Base-by-base conservation (phyloP, 1,140 invertebrate genomes). In the Drosophila nebulosa region DNA sequence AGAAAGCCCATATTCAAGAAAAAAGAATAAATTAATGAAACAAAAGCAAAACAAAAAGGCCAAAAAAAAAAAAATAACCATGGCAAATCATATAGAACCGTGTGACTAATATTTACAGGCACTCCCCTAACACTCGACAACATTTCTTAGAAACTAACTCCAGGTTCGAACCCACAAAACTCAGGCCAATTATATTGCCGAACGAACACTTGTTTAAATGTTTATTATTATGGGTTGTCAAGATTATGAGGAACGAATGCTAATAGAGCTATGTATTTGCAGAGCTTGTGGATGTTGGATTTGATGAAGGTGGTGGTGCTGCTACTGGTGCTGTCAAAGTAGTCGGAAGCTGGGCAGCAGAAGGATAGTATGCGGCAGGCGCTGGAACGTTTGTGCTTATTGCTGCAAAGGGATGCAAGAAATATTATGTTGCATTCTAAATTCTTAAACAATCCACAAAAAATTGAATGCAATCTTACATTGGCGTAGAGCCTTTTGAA, bases 21-120 rank as follows among this genome's bases (percentile, higher is more conserved):
- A 60, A 60, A 62, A 55, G 36, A 69, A 64, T 76, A 46, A 69
- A 58, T 39, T 60, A 74, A 68, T 65, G 50, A 78, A 72, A 60
- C 52, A 69, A 71, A 78, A 67, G 50, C 51, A 63, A 71, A 78
- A 88, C 74, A 81, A 64, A 62, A 68, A 74, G 66, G 30, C 26
- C 62, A 50, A 64, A 64, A 50, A 64, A 55, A 68, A 84, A 84
- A 30, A 9, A 26, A 26, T 26, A 1, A 84, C 69, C 79, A 89
- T 88, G 84, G 84, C 83, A 81, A 71, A 86, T 81, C 64, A 88
- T 88, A 74, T 88, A 85, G 79, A 81, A 88, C 74, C 75, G 83
- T 83, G 79, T 86, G 83, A 86, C 83, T 86, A 86, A 83, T 86
- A 88, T 88, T 79, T 89, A 88, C 83, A 88, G 84, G 83, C 84